phyloP scores from a whole-genome alignment of 2,888 invertebrate species.

The Rotaria sp. region DNA sequence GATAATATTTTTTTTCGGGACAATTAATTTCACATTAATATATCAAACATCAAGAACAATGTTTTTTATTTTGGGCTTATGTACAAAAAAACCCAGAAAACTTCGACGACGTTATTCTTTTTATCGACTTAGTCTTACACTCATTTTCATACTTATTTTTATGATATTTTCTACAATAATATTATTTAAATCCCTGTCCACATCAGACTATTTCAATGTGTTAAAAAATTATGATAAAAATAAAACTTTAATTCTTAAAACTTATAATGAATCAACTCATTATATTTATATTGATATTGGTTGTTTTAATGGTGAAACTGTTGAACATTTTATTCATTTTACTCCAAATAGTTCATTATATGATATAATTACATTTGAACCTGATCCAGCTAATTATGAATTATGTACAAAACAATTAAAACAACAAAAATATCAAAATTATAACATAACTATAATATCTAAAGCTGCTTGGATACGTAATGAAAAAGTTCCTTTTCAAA shows the following conservation, averaged over 20 bases:
- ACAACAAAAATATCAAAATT: not conserved
- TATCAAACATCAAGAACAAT: too few relatives aligned
- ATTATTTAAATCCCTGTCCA: too few relatives aligned
- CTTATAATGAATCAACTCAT: not conserved
- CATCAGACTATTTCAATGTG: too few relatives aligned
- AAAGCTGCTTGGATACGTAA: not conserved
- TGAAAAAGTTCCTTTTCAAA: not conserved
- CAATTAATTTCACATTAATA: too few relatives aligned
- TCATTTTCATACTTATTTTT: too few relatives aligned
- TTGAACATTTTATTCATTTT: conserved; percentile 6
- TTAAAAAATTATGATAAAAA: not conserved
- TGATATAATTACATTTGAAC: not conserved
- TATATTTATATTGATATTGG: not conserved
- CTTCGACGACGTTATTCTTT: too few relatives aligned
- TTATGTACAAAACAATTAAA: not conserved
- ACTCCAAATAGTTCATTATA: not conserved
- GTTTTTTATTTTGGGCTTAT: too few relatives aligned
- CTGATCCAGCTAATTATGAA: not conserved
- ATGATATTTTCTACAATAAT: too few relatives aligned
- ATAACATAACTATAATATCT: not conserved
- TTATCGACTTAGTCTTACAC: too few relatives aligned
- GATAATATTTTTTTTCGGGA: too few relatives aligned
- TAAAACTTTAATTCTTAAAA: not conserved
- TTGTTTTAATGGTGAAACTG: not conserved
- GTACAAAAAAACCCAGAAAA: too few relatives aligned